Evolutionary conservation across 2,113 vertebrate genomes (phyloP).

Genomic region (Jaculus jaculus): DNA sequence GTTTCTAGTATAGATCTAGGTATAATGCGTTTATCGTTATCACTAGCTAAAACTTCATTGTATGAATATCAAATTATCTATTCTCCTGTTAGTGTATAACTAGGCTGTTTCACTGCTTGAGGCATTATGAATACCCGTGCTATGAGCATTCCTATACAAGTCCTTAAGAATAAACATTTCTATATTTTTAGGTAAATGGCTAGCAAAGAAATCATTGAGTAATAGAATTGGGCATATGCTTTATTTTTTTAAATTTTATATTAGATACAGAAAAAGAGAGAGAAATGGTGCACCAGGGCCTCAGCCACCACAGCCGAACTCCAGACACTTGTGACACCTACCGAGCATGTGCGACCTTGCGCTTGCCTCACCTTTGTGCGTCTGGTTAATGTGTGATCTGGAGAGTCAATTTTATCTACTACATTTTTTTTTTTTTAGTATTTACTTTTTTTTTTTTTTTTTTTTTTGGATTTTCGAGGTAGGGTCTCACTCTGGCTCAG

Average conservation of each 20-base stretch:
- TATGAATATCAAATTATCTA: not conserved
- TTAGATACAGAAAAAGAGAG: too few species aligned
- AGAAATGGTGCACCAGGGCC: too few species aligned
- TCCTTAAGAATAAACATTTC: not conserved
- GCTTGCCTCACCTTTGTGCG: too few species aligned
- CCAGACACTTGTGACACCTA: too few species aligned
- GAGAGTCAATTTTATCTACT: too few species aligned
- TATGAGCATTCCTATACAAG: not conserved
- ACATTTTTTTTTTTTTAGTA: too few species aligned
- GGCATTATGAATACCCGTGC: not conserved
- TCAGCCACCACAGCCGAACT: too few species aligned
- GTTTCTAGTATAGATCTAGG: not conserved
- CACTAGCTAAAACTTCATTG: not conserved
- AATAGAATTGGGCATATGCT: not conserved
- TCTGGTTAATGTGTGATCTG: too few species aligned
- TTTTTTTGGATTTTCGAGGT: too few species aligned
- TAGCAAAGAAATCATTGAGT: conserved; percentile 9
- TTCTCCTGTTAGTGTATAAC: not conserved
- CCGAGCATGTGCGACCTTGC: too few species aligned
- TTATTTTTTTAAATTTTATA: not conserved
- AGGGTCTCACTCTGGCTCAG: too few species aligned
- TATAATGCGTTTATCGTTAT: not conserved
- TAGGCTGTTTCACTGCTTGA: not conserved
- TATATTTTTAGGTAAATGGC: not conserved
- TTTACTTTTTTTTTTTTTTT: too few species aligned